Conservation (phyloP, 2,113 vertebrate genomes). For the Melanerpes formicivorus region DNA sequence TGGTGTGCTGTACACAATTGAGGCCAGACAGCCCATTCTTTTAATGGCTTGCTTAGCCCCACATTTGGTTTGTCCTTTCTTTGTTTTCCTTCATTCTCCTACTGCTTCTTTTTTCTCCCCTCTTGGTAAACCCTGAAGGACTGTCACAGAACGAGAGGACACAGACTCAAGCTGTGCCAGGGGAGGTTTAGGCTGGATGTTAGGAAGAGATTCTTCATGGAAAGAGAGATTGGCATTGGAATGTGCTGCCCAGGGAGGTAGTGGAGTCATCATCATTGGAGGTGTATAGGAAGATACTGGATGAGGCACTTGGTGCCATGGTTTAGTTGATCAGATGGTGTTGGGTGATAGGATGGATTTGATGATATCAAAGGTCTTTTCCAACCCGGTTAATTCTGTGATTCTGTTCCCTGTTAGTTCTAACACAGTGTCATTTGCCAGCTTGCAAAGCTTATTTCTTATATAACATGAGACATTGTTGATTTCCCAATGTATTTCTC, state of each 20-base stretch:
- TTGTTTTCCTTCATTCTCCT: neutral
- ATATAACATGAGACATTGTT: neutral
- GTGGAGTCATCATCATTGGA: too few relatives aligned
- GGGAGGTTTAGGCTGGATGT: too few relatives aligned
- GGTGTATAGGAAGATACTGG: too few relatives aligned
- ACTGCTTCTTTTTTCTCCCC: neutral
- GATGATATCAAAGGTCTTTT: too few relatives aligned
- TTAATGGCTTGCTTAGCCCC: neutral
- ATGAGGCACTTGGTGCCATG: too few relatives aligned
- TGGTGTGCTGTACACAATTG: neutral
- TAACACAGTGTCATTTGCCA: neutral
- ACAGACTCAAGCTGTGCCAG: too few relatives aligned
- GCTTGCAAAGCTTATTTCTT: constrained; percentile 15
- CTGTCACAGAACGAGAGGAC: neutral
- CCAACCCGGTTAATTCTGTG: too few relatives aligned
- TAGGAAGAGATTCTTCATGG: too few relatives aligned
- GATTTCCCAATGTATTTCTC: constrained; percentile 5
- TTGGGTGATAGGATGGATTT: too few relatives aligned
- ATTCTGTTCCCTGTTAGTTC: neutral
- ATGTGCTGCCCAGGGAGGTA: too few relatives aligned
- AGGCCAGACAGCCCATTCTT: neutral
- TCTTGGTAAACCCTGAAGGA: neutral
- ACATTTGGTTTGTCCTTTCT: neutral
- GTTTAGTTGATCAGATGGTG: too few relatives aligned
- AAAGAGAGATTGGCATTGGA: too few relatives aligned